phyloP scores from a whole-genome alignment of 2,113 vertebrate genomes.

The Python bivittatus region DNA sequence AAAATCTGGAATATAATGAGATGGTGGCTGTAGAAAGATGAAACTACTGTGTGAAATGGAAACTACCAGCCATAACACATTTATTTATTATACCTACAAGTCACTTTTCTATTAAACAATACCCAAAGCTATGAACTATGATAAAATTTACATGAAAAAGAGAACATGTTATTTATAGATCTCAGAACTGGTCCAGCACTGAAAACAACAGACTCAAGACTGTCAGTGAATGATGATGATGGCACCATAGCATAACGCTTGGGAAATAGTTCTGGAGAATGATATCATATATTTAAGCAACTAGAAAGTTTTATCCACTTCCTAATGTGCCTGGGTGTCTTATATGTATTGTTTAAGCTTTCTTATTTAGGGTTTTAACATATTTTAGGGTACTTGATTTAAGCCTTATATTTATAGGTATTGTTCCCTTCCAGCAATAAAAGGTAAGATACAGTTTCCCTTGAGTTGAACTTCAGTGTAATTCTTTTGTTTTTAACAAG shows the following conservation, averaged over 20 bases:
- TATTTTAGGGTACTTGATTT: neutral
- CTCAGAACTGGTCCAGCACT: neutral
- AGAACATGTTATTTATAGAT: neutral
- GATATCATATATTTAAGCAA: neutral
- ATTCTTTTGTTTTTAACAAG: neutral
- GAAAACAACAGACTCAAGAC: neutral
- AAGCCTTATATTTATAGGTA: neutral
- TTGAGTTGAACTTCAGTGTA: neutral
- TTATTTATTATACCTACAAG: neutral
- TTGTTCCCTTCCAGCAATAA: neutral
- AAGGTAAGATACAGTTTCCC: neutral
- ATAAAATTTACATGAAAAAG: neutral
- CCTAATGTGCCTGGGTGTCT: neutral
- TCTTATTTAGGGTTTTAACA: neutral
- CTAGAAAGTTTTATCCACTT: neutral
- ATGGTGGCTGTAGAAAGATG: conserved; percentile 24
- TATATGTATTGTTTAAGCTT: neutral
- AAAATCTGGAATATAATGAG: conserved; percentile 18
- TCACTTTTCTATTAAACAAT: conserved; percentile 3
- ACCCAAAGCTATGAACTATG: neutral
- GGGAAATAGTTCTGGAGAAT: neutral
- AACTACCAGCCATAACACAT: neutral
- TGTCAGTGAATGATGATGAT: neutral
- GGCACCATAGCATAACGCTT: neutral
- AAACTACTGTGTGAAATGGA: conserved; percentile 21